Conservation (phyloP, 2,888 invertebrate genomes). For the Macropis europaea region DNA sequence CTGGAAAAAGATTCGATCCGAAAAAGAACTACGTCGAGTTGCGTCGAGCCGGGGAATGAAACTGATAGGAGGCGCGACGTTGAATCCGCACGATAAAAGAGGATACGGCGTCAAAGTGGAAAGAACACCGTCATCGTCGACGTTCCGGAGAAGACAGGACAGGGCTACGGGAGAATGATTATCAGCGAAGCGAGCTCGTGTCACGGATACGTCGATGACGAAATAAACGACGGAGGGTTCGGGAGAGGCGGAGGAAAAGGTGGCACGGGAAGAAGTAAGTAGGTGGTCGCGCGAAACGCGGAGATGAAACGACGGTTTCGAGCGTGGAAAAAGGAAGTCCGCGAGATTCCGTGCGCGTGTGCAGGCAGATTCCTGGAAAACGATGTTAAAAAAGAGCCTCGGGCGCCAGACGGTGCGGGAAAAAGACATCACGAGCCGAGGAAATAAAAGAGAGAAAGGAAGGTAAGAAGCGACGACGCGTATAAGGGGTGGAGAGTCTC, state of each 20-base stretch:
- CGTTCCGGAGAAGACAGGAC: slow-evolving; percentile 50
- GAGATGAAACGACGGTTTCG: too few species aligned
- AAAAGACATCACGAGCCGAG: too few species aligned
- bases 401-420: too few species aligned
- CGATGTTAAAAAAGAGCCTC: too few species aligned
- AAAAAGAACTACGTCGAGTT: slow-evolving; percentile 41
- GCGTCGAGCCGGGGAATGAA: slow-evolving; percentile 44
- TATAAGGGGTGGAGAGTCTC: slow-evolving; percentile 63
- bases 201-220: slow-evolving; percentile 29
- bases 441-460: neutral
- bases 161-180: slow-evolving; percentile 49
- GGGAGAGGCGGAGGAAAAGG: too few species aligned
- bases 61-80: slow-evolving; percentile 52
- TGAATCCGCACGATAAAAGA: slow-evolving; percentile 40
- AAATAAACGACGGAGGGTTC: slow-evolving; percentile 32
- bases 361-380: too few species aligned
- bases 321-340: too few species aligned
- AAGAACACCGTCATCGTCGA: slow-evolving; percentile 58
- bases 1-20: slow-evolving; percentile 28
- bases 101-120: slow-evolving; percentile 50
- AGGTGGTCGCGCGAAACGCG: slow-evolving; percentile 14
- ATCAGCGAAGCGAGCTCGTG: slow-evolving; percentile 40
- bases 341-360: too few species aligned
- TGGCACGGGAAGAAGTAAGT: slow-evolving; percentile 17
- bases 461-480: slow-evolving; percentile 28